A percentile compares a stretch with the other conserved stretches of the same genome.
phyloP scores from a whole-genome alignment of 2,797 vertebrate species.

The Salmo trutta region DNA sequence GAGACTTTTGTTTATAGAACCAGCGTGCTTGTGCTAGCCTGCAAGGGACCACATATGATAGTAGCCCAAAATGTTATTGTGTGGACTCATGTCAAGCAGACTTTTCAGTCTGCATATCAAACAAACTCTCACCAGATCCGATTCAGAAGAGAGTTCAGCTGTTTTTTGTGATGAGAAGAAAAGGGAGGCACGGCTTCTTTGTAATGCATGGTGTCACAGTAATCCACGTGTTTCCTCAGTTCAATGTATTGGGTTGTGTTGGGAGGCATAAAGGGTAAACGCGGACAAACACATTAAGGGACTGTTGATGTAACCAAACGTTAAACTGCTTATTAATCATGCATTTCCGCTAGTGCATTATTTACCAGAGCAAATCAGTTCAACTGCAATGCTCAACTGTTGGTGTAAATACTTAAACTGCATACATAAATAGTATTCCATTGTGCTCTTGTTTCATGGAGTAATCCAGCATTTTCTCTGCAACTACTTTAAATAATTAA shows the following conservation, averaged over 20 bases:
- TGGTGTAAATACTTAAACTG: constrained; percentile 55
- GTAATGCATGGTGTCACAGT: background rate
- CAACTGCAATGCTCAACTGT: constrained; percentile 37
- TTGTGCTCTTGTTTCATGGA: constrained; percentile 44
- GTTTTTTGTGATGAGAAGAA: background rate
- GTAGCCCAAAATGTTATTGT: constrained; percentile 34
- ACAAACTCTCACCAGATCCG: constrained; percentile 47
- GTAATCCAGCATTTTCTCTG: constrained; percentile 42
- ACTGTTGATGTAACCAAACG: constrained; percentile 42
- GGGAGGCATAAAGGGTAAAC: background rate
- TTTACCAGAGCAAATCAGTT: constrained; percentile 56
- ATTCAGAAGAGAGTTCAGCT: background rate
- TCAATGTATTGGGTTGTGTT: background rate
- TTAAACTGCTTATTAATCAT: constrained; percentile 65
- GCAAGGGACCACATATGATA: constrained; percentile 13
- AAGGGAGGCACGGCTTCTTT: background rate
- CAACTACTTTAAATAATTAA: constrained; percentile 48
- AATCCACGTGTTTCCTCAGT: background rate
- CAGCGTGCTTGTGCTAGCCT: constrained; percentile 56
- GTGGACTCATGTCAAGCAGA: constrained; percentile 40
- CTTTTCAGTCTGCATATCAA: constrained; percentile 51
- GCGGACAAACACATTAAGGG: constrained; percentile 44
- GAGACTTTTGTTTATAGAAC: constrained; percentile 60
- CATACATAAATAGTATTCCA: constrained; percentile 42
- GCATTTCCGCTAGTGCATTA: constrained; percentile 54